Conservation (phyloP, 2,797 vertebrate species). For the Falco concolor region DNA sequence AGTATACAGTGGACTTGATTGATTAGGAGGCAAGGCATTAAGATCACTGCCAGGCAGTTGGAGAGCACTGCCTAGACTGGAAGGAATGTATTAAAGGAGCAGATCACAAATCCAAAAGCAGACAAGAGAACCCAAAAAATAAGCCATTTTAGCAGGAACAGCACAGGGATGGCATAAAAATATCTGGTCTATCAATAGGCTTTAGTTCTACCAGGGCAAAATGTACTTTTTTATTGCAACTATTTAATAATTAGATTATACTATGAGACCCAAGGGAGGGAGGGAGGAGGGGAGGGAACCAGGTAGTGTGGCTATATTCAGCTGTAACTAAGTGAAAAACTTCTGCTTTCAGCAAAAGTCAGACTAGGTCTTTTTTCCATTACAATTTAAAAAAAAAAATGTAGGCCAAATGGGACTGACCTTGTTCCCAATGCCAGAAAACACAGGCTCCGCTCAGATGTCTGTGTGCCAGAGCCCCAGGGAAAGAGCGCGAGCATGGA, state of each 20-base stretch:
- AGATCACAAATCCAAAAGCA: background rate
- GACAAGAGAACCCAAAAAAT: background rate
- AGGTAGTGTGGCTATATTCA: background rate
- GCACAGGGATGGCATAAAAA: background rate
- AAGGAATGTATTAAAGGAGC: conserved; percentile 45
- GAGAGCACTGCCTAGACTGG: conserved; percentile 32
- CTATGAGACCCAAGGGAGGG: background rate
- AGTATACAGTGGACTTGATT: background rate
- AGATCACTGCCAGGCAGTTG: conserved; percentile 14
- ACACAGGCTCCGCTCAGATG: background rate
- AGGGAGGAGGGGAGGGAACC: background rate
- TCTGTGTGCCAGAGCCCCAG: background rate
- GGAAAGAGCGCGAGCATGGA: background rate
- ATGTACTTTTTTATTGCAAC: background rate
- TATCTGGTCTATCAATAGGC: background rate
- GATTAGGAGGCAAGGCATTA: background rate
- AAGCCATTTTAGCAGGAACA: background rate
- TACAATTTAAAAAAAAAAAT: background rate
- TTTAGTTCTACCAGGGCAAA: background rate
- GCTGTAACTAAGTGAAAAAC: background rate
- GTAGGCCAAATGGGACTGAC: background rate
- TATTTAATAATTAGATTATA: background rate
- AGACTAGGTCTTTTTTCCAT: background rate
- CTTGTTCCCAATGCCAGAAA: conserved; percentile 25
- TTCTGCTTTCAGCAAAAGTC: background rate